A percentile compares a stretch with the other conserved stretches of the same genome.
phyloP scores from a whole-genome alignment of 2,797 vertebrate species.

The Pampus argenteus region DNA sequence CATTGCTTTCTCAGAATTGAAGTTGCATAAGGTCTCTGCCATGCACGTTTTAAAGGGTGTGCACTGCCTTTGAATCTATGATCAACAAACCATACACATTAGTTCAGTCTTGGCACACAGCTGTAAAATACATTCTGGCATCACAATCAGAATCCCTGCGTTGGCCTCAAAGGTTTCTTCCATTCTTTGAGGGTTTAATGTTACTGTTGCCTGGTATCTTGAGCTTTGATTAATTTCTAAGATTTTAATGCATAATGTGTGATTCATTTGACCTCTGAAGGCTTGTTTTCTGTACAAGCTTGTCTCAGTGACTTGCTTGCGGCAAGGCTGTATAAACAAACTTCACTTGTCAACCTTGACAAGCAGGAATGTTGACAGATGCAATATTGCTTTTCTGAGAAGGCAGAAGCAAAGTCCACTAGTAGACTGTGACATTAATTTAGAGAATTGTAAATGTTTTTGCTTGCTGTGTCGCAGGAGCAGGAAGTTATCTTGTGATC shows the following conservation, averaged over 20 bases:
- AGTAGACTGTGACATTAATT: slow-evolving; percentile 26
- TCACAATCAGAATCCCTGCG: background rate
- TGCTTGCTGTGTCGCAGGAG: slow-evolving; percentile 5
- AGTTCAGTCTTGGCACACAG: background rate
- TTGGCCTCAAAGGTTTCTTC: background rate
- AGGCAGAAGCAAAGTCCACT: slow-evolving; percentile 52
- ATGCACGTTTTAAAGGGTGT: slow-evolving; percentile 10
- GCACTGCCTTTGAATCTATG: slow-evolving; percentile 24
- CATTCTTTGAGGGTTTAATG: background rate
- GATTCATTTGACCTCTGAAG: slow-evolving; percentile 8
- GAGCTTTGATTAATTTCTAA: background rate
- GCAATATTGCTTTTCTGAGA: slow-evolving; percentile 47
- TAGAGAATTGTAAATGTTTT: slow-evolving; percentile 21
- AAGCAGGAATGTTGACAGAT: slow-evolving; percentile 45
- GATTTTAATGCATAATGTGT: background rate
- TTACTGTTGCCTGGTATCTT: background rate
- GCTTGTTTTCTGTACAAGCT: slow-evolving; percentile 15
- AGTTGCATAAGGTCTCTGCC: slow-evolving; percentile 7
- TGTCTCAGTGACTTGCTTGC: slow-evolving; percentile 29
- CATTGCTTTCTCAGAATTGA: slow-evolving; percentile 12
- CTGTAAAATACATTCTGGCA: slow-evolving; percentile 8
- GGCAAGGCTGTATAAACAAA: slow-evolving; percentile 46
- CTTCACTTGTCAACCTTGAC: slow-evolving; percentile 43
- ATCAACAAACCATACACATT: too few species aligned
- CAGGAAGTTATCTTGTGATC: slow-evolving; percentile 24